Evolutionary conservation across 2,113 vertebrate genomes (phyloP), one percentile per base, ranked within the genome.

Genomic region (Miniopterus natalensis): DNA sequence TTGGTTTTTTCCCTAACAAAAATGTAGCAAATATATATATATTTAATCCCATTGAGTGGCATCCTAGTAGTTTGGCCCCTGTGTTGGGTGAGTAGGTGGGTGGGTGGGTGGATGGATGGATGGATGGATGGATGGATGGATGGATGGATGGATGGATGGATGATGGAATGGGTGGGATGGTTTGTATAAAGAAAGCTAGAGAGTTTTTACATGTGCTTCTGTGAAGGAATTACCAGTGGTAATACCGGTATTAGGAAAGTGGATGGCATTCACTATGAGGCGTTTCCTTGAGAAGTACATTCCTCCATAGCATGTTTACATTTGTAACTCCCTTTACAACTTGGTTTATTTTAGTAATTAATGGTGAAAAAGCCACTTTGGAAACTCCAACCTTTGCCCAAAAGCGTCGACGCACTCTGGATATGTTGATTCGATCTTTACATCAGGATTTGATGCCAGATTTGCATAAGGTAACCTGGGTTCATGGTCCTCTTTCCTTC

Each of bases 351-450:
- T 47, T 97, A 99, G 99, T 99, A 98, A 99, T 99, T 98, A 99
- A 99, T 85, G 99, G 99, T 97, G 99, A 99, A 98, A 99, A 99
- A 98, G 99, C 99, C 98, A 99, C 99, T 94, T 98, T 99, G 98
- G 99, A 99, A 98, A 99, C 99, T 3, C 99, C 99, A 21, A 99
- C 99, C 0, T 99, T 99, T 98, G 99, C 99, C 98, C 99, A 99
- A 98, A 99, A 99, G 97, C 99, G 99, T 31, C 99, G 99, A 31
- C 99, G 99, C 79, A 99, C 99, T 27, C 98, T 99, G 13, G 99
- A 99, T 97, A 99, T 99, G 99, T 97, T 99, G 97, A 99, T 99
- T 96, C 99, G 99, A 66, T 99, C 99, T 73, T 99, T 99, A 75
- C 99, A 99, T 98, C 99, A 99, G 98, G 99, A 99, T 97, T 98